These are phyloP conservation scores for Holothuria leucospilota DNA, from an alignment of 53 echinoderm and acorn worm species.

Conservation along the genomic window DNA sequence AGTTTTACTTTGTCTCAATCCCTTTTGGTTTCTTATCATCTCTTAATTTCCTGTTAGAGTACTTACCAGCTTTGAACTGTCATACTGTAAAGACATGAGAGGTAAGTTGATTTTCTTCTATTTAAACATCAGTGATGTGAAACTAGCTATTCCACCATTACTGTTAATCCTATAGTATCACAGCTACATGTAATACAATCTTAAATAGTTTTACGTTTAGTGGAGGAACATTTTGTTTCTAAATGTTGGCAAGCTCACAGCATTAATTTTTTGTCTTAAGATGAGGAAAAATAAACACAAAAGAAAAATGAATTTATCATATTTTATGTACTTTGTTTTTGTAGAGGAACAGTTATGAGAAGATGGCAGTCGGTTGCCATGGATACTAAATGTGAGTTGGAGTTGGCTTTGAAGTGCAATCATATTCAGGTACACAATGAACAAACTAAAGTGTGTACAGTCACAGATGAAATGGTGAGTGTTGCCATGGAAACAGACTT, in stretches of 20 bases:
- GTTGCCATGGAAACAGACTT: background rate
- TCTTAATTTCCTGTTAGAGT: no score
- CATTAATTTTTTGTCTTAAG: no score
- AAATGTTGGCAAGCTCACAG: no score
- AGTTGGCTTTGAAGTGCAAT: conserved; percentile 85
- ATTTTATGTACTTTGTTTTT: background rate
- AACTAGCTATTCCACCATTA: no score
- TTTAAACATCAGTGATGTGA: no score
- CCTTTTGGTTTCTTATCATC: background rate
- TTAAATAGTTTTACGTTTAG: no score
- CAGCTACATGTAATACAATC: no score
- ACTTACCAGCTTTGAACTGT: background rate
- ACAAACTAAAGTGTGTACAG: conserved; percentile 75
- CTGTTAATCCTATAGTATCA: no score
- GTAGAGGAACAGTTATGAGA: conserved; percentile 83
- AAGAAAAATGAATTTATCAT: no score
- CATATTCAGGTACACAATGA: conserved; percentile 85
- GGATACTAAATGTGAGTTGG: conserved; percentile 89
- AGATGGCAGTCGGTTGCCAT: conserved; percentile 76
- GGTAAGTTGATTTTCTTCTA: no score
- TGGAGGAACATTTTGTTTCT: no score
- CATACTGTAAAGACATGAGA: background rate
- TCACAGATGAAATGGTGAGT: conserved; percentile 89
- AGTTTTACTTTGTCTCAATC: background rate
- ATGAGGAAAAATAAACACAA: no score